phyloP scores from a whole-genome alignment of 2,888 invertebrate species.

The Andrena marginata region DNA sequence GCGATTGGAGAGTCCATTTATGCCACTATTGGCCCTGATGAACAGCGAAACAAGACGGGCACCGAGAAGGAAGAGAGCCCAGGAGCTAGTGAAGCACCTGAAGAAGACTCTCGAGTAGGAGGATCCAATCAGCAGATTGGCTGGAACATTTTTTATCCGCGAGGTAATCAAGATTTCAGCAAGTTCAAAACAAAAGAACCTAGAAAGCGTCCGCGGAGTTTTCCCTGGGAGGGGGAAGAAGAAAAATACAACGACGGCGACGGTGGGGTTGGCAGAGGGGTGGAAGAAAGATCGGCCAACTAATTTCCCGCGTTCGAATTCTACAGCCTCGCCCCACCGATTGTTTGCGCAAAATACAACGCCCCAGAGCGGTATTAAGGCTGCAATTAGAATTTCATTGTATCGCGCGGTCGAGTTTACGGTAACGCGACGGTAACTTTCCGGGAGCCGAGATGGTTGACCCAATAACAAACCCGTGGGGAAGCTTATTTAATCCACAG shows the following conservation, averaged over 20 bases:
- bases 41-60: not conserved
- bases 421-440: conserved; percentile 24
- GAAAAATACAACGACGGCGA: conserved; percentile 9
- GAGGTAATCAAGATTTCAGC: conserved; percentile 57
- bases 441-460: conserved; percentile 1
- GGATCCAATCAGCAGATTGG: conserved; percentile 52
- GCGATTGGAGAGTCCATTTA: conserved; percentile 4
- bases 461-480: conserved; percentile 12
- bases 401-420: conserved; percentile 28
- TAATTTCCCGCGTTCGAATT: conserved; percentile 51
- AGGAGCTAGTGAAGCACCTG: conserved; percentile 1
- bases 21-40: conserved; percentile 8
- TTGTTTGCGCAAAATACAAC: conserved; percentile 39
- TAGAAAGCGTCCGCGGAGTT: conserved; percentile 11
- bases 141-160: conserved; percentile 33
- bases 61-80: not conserved
- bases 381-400: conserved; percentile 56
- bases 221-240: not conserved
- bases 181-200: conserved; percentile 50
- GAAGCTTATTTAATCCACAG: conserved; percentile 23
- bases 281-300: conserved; percentile 12
- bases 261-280: too few species aligned
- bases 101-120: conserved; percentile 13
- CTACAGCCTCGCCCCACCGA: conserved; percentile 19
- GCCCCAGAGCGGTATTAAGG: conserved; percentile 35